phyloP scores from a whole-genome alignment of 2,113 vertebrate species.

The Dipodomys spectabilis region DNA sequence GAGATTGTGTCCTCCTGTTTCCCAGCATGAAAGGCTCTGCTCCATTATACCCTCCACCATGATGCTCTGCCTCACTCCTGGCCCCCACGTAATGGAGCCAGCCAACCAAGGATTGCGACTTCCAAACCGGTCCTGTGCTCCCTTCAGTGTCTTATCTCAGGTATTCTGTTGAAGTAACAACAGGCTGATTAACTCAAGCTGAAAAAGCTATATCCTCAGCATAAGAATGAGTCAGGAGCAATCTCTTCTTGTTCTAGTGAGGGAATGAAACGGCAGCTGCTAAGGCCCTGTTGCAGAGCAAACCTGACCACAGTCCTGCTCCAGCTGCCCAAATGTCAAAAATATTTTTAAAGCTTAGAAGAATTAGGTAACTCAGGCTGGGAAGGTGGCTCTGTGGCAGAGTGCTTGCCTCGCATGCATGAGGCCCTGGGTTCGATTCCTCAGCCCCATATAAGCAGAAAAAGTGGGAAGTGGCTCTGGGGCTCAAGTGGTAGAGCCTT shows the following conservation, averaged over 20 bases:
- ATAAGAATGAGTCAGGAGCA: neutral
- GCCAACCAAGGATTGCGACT: neutral
- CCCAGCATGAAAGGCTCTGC: neutral
- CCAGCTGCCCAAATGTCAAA: neutral
- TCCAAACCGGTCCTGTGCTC: neutral
- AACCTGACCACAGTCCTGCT: neutral
- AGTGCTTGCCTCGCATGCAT: too few relatives aligned
- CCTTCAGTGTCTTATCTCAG: neutral
- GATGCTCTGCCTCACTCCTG: neutral
- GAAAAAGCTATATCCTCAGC: neutral
- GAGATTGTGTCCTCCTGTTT: neutral
- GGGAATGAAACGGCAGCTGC: neutral
- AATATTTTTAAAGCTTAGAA: neutral
- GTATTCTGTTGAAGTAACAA: neutral
- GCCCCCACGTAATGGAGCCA: neutral
- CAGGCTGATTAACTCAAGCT: neutral
- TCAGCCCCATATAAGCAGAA: too few relatives aligned
- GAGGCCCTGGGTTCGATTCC: too few relatives aligned
- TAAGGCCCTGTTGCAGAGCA: neutral
- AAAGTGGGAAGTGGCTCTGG: too few relatives aligned
- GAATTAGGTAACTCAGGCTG: neutral
- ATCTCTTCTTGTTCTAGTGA: neutral
- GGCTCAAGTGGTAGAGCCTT: too few relatives aligned
- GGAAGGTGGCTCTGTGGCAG: too few relatives aligned
- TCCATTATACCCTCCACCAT: neutral